Evolutionary conservation across 2,113 vertebrate species (phyloP), one percentile per base, ranked within the genome.

Genomic region (Phocoena sinus): DNA sequence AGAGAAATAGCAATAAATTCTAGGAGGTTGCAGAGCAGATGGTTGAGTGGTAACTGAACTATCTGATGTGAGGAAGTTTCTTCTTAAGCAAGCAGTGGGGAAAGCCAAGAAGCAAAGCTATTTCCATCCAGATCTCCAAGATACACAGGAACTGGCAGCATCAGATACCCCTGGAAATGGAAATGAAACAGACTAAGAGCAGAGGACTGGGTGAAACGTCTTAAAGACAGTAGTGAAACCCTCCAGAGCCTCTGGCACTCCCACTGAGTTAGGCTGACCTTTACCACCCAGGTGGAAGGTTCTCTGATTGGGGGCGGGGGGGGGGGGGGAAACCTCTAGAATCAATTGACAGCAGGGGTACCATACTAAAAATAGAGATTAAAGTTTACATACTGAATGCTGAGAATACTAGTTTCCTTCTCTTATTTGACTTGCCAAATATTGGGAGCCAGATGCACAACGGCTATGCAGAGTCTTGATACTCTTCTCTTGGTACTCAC

Each of bases 41-140:
- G 71, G 92, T 1, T 85, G 76, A 95, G 83, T 88, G 82, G 76
- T 62, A 94, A 97, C 50, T 50, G 41, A 95, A 87, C 36, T 53
- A 90, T 71, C n/a, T 13, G 4, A 79, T 62, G 77, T 81, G 47
- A 94, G 62, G 92, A 80, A 91, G 60, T 76, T 33, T 1, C 47
- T 86, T 70, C 31, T 65, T 56, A 95, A 96, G 97, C 50, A 76
- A 91, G 87, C 60, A 53, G 68, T 17, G 2, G 36, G 71, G 28
- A 85, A 85, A 89, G 86, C 89, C 89, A 97, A 96, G 76, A 88
- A 93, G 76, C 96, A 96, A 96, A 76, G 53, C 65, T 91, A 95
- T 85, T 96, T 96, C 81, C 7, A 67, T 76, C 63, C n/a, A 85
- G 50, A 96, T 63, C 71, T 44, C 28, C 36, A 81, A 95, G 65